Evolutionary conservation across 2,113 vertebrate genomes (phyloP), one percentile per base, ranked within the genome.

Genomic region (Gymnarchus niloticus): DNA sequence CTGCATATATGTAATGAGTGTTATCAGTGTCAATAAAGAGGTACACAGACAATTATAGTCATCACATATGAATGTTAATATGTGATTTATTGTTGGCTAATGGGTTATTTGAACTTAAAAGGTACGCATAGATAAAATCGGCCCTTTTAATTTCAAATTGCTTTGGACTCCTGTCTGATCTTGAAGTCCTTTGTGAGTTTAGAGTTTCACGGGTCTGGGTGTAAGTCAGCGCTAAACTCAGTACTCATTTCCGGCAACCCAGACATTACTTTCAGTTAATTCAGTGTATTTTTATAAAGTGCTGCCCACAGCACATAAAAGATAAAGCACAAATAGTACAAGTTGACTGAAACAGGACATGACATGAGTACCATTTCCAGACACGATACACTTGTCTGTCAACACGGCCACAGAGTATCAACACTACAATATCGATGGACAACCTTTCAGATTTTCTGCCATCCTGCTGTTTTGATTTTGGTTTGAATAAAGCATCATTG

Each of bases 41-140:
- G 21, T 48, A 12, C 23, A n/a, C 17, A 73, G 21, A n/a, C 76
- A 78, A 78, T 78, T 48, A 48, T 12, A 14, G 65, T 73, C 28
- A 37, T 73, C 14, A 4, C 12, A 17, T 28, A 73, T 73, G 65
- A 73, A 73, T 41, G 65, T 73, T 73, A 73, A 41, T 41, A 73
- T 73, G 33, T 73, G 1, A 41, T 78, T 9, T 48, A 48, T 78
- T 46, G 19, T 78, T 48, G 44, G 44, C 44, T 41, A 78, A 73
- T 37, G 56, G 21, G 65, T 69, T 69, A 69, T 21, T 73, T 73
- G 65, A 73, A 28, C 65, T 73, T 73, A 73, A 73, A 73, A n/a
- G n/a, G n/a, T n/a, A n/a, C 19, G 65, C 5, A 1, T 41, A 17
- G 65, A 73, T 73, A 73, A 41, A 0, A 41, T 5, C 65, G 4